A percentile compares a stretch with the other conserved stretches of the same genome.
Evolutionary conservation across 2,888 invertebrate genomes (phyloP).

Genomic region (Cetonia aurata): DNA sequence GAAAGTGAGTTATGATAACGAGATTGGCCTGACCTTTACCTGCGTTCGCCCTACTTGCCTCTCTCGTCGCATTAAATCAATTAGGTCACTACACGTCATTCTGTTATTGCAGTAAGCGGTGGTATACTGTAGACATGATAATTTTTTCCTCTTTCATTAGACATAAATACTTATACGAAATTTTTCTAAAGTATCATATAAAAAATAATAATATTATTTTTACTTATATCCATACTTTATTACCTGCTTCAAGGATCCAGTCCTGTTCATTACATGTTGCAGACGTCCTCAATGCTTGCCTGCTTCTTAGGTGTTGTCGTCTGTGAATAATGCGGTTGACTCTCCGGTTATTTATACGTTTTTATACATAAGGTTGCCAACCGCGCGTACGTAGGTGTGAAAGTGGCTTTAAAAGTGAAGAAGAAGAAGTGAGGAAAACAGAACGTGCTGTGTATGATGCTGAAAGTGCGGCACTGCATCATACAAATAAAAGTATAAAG

Average conservation of each 20-base stretch:
- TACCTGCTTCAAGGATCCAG: background rate
- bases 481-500: slow-evolving; percentile 27
- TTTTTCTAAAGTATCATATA: too few species aligned
- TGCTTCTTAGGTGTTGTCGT: slow-evolving; percentile 52
- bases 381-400: slow-evolving; percentile 54
- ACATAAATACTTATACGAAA: too few species aligned
- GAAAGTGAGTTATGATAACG: too few species aligned
- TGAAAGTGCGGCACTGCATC: slow-evolving; percentile 13
- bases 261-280: slow-evolving; percentile 21
- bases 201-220: too few species aligned
- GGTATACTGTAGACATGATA: too few species aligned
- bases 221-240: background rate
- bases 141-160: too few species aligned
- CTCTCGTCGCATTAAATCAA: too few species aligned
- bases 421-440: slow-evolving; percentile 41
- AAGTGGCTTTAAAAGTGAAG: slow-evolving; percentile 52
- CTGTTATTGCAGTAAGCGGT: too few species aligned
- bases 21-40: too few species aligned
- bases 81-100: too few species aligned
- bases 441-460: slow-evolving; percentile 7
- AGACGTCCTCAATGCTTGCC: background rate
- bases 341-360: slow-evolving; percentile 56
- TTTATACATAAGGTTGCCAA: slow-evolving; percentile 51
- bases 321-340: slow-evolving; percentile 56
- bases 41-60: too few species aligned